Conservation (phyloP, 64 coral and sea anemone genomes). For the Stichodactyla helianthus region DNA sequence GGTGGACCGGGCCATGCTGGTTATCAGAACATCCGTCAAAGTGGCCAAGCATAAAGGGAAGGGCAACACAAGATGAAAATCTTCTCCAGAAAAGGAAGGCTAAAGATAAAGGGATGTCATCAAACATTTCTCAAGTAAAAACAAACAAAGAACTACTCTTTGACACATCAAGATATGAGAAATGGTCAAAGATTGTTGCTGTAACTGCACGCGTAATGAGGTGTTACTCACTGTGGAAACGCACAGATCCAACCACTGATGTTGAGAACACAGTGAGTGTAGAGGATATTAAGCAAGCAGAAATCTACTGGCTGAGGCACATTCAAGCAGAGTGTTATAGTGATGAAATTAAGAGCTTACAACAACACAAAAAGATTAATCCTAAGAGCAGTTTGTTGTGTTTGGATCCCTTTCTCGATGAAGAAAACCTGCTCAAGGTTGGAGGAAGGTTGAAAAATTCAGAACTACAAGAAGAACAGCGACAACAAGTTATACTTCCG, state of each 20-base stretch:
- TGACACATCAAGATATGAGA: not conserved
- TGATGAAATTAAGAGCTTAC: not conserved
- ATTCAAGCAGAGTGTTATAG: not conserved
- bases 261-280: not conserved
- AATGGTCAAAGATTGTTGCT: not conserved
- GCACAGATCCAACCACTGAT: not conserved
- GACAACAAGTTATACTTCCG: slow-evolving; percentile 18
- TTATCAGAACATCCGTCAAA: not conserved
- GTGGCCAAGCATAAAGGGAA: not conserved
- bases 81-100: not conserved
- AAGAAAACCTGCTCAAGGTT: not conserved
- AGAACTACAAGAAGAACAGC: not conserved
- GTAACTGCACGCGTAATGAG: not conserved
- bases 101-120: not conserved
- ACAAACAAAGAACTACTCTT: not conserved
- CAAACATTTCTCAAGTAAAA: not conserved
- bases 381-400: not conserved
- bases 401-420: not conserved
- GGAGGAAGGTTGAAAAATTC: not conserved
- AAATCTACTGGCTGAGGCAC: not conserved
- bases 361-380: not conserved
- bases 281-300: not conserved
- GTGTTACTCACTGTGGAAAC: not conserved
- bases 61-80: not conserved
- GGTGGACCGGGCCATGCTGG: not conserved